Percentiles rank a stretch among this genome's conserved stretches.
Conservation (phyloP, 1,140 invertebrate genomes). For the Bombus ignitus region DNA sequence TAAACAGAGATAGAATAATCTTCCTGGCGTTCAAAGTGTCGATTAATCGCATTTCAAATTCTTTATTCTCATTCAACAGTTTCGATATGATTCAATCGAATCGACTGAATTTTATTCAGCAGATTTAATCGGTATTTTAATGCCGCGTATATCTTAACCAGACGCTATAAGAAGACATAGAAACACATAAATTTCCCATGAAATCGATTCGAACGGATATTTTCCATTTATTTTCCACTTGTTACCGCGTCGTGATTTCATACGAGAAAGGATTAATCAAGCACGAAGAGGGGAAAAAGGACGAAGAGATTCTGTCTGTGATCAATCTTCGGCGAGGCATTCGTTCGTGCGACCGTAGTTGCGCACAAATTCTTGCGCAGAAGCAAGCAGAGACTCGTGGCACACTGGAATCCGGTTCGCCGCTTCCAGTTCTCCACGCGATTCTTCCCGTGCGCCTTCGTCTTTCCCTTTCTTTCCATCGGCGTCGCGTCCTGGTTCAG, state of each 20-base stretch:
- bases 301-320: conserved; percentile 3
- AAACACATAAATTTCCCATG: neutral
- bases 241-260: conserved; percentile 11
- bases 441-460: conserved; percentile 18
- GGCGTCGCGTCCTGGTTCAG: neutral
- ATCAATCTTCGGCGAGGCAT: conserved; percentile 10
- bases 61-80: neutral
- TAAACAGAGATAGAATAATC: neutral
- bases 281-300: neutral
- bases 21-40: neutral
- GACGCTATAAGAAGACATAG: neutral
- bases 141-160: neutral
- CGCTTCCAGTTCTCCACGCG: conserved; percentile 35
- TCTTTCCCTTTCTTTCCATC: neutral
- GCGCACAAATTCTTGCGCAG: conserved; percentile 33
- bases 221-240: neutral
- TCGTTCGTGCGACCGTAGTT: conserved; percentile 18
- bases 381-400: conserved; percentile 28
- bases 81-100: neutral
- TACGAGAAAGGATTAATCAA: conserved; percentile 17
- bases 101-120: neutral
- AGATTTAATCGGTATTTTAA: neutral
- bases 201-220: neutral
- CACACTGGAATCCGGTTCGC: conserved; percentile 15
- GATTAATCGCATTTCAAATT: neutral